Evolutionary conservation across 2,113 vertebrate genomes (phyloP).

Genomic region (Tricholaema leucomelas): DNA sequence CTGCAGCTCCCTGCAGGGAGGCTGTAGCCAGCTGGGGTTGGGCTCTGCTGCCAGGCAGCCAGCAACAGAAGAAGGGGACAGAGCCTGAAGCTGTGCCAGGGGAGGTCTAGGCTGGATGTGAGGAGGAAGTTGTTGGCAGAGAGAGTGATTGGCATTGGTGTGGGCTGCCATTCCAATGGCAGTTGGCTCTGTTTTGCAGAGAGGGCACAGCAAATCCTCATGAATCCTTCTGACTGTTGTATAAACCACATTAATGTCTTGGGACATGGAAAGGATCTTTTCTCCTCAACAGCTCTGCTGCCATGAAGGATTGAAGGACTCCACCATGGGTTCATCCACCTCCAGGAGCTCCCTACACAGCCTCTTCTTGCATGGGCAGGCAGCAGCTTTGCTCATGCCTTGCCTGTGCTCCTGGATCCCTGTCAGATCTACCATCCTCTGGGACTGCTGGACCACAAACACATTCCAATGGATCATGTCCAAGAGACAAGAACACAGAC

Average conservation of each 20-base stretch:
- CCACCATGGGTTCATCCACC: background rate
- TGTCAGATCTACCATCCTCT: background rate
- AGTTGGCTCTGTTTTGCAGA: no score
- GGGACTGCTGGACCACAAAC: background rate
- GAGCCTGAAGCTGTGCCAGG: no score
- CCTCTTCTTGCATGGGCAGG: background rate
- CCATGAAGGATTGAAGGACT: background rate
- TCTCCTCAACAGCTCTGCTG: background rate
- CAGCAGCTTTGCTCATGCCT: background rate
- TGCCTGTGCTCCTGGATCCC: background rate
- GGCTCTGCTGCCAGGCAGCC: no score
- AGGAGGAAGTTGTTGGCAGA: no score
- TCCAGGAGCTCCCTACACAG: fast-evolving
- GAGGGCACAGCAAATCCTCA: background rate
- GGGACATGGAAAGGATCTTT: background rate
- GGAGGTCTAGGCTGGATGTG: no score
- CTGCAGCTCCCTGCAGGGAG: no score
- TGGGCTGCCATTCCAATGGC: no score
- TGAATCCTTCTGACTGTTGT: background rate
- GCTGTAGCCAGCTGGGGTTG: no score
- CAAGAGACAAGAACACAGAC: background rate
- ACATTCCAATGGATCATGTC: background rate
- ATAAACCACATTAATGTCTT: background rate
- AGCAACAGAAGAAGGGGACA: no score
- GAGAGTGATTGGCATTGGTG: no score